Percentiles rank a stretch among this genome's conserved stretches.
phyloP scores from a whole-genome alignment of 2,797 vertebrate species.

The Schizopygopsis malacanthus region DNA sequence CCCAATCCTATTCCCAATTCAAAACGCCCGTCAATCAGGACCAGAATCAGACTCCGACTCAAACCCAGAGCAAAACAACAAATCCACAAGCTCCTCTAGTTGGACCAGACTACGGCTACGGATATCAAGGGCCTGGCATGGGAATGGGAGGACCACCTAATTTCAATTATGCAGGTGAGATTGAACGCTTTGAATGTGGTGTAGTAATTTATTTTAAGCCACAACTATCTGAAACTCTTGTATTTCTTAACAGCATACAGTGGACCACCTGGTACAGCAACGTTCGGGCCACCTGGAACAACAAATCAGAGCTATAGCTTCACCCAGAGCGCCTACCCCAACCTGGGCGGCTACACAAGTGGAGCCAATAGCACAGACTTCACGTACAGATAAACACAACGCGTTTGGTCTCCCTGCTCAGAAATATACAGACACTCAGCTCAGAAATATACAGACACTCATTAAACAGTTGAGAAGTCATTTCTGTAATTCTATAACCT shows the following conservation, averaged over 20 bases:
- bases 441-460: neutral
- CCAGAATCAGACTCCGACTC: slow-evolving; percentile 44
- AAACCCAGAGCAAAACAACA: slow-evolving; percentile 32
- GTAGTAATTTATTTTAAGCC: neutral
- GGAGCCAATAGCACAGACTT: slow-evolving; percentile 70
- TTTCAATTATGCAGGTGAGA: slow-evolving; percentile 59
- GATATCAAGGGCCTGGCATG: slow-evolving; percentile 72
- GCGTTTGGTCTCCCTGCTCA: neutral
- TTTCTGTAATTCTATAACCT: slow-evolving; percentile 13
- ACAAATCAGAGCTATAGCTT: slow-evolving; percentile 68
- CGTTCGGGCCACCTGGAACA: slow-evolving; percentile 63
- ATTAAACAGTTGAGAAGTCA: neutral
- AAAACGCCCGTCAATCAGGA: slow-evolving; percentile 67
- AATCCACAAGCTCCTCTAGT: slow-evolving; percentile 57
- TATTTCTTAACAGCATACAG: slow-evolving; percentile 68
- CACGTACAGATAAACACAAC: slow-evolving; percentile 60
- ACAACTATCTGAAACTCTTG: neutral
- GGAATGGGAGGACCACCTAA: slow-evolving; percentile 67
- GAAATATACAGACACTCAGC: neutral
- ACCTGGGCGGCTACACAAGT: slow-evolving; percentile 64
- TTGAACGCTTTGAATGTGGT: neutral
- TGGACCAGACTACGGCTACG: slow-evolving; percentile 78
- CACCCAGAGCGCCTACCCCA: slow-evolving; percentile 69
- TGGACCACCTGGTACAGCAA: slow-evolving; percentile 65
- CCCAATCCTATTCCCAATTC: slow-evolving; percentile 79